Evolutionary conservation across 2,113 vertebrate species (phyloP).

Genomic region (Miniopterus natalensis): DNA sequence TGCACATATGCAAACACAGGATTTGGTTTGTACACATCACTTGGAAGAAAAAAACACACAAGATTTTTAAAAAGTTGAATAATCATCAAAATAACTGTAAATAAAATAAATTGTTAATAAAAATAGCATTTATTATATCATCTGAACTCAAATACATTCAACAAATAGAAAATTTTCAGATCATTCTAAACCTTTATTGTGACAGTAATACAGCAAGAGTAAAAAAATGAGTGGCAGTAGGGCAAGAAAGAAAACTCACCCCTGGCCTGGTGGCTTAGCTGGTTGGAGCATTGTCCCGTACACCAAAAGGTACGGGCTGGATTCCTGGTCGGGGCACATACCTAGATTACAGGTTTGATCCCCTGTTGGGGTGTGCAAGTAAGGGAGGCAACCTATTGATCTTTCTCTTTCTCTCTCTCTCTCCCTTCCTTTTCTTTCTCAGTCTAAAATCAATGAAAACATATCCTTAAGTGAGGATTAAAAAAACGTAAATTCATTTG

Average conservation of each 20-base stretch:
- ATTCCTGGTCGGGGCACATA: too few relatives aligned
- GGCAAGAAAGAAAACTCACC: neutral
- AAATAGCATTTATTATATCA: neutral
- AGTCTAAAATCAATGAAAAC: too few relatives aligned
- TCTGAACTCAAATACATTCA: neutral
- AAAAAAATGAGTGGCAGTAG: neutral
- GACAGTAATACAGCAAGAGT: neutral
- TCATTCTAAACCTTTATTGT: neutral
- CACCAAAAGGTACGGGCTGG: too few relatives aligned
- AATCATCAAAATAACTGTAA: constrained; percentile 5
- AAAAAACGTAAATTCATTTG: too few relatives aligned
- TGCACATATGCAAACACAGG: neutral
- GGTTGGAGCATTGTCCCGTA: too few relatives aligned
- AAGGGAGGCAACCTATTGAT: too few relatives aligned
- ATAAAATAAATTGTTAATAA: neutral
- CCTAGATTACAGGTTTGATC: too few relatives aligned
- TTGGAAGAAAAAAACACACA: neutral
- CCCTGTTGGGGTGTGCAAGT: too few relatives aligned
- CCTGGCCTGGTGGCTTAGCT: too few relatives aligned
- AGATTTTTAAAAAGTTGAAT: neutral
- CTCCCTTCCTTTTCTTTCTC: too few relatives aligned
- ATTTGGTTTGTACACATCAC: neutral
- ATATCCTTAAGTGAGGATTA: too few relatives aligned
- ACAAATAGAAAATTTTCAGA: neutral
- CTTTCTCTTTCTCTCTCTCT: too few relatives aligned